Evolutionary conservation across 1,140 invertebrate genomes (phyloP).

Genomic region (Drosophila fuyamai): DNA sequence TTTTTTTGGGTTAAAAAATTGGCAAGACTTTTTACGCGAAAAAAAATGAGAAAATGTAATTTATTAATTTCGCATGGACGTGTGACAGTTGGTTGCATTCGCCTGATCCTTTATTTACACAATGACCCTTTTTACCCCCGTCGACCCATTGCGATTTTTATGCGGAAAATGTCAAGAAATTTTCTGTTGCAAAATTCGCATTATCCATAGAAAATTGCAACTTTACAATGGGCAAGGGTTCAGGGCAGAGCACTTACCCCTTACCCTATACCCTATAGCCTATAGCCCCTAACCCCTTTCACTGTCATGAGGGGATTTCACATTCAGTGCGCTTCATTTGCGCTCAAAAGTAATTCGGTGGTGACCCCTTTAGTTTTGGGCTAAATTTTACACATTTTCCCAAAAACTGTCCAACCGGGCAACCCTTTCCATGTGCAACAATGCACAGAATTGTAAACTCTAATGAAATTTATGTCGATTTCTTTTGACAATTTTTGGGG

Average conservation of each 20-base stretch:
- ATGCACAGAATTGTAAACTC: constrained; percentile 53
- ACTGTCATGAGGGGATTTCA: constrained; percentile 23
- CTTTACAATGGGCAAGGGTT: constrained; percentile 68
- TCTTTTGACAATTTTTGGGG: constrained; percentile 56
- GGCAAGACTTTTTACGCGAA: constrained; percentile 60
- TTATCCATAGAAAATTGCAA: constrained; percentile 72
- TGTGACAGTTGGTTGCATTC: constrained; percentile 69
- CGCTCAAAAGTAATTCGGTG: constrained; percentile 64
- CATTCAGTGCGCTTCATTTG: constrained; percentile 36
- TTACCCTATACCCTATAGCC: constrained; percentile 48
- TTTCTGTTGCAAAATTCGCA: constrained; percentile 74
- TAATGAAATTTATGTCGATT: constrained; percentile 45
- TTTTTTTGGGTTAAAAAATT: constrained; percentile 74
- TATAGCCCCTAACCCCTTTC: constrained; percentile 39
- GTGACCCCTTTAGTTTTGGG: constrained; percentile 62
- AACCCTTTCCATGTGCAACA: constrained; percentile 67
- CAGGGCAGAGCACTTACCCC: constrained; percentile 40
- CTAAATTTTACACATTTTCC: constrained; percentile 71
- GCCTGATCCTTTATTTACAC: constrained; percentile 82
- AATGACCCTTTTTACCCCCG: constrained; percentile 71
- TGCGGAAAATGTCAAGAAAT: constrained; percentile 66
- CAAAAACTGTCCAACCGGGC: constrained; percentile 51
- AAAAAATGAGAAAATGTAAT: constrained; percentile 69
- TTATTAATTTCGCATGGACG: constrained; percentile 80
- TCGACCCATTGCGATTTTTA: constrained; percentile 50